phyloP scores from a whole-genome alignment of 1,140 invertebrate genomes.

The Aphaenogaster rudis region DNA sequence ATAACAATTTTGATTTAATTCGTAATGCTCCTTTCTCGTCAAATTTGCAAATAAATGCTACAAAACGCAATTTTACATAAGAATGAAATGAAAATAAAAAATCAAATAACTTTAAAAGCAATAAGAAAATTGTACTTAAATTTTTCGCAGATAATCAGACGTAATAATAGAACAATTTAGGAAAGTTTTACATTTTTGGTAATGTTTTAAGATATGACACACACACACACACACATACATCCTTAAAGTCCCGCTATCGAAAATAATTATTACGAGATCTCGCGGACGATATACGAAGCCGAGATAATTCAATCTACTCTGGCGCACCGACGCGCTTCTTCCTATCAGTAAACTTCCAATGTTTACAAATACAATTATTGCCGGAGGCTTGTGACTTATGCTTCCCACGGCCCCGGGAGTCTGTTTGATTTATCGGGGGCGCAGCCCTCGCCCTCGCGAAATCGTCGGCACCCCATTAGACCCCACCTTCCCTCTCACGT shows the following conservation, averaged over 20 bases:
- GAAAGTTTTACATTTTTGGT: too few relatives aligned
- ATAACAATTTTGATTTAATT: too few relatives aligned
- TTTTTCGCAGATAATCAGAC: too few relatives aligned
- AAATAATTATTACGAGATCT: conserved; percentile 39
- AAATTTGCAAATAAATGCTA: too few relatives aligned
- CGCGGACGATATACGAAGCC: conserved; percentile 3
- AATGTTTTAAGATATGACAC: too few relatives aligned
- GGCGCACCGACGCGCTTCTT: conserved; percentile 55
- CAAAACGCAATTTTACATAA: too few relatives aligned
- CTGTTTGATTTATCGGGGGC: conserved; percentile 79
- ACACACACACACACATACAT: background rate
- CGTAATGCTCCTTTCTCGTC: too few relatives aligned
- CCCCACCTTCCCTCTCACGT: conserved; percentile 73
- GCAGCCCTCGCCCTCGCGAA: conserved; percentile 73
- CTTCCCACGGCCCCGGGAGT: conserved; percentile 77
- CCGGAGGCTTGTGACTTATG: conserved; percentile 77
- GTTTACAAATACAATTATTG: conserved; percentile 81
- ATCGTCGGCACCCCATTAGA: conserved; percentile 73
- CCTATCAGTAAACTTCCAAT: conserved; percentile 74
- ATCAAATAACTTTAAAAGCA: too few relatives aligned
- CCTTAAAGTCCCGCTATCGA: background rate
- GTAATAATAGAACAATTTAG: too few relatives aligned
- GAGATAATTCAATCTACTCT: conserved; percentile 51
- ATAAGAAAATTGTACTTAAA: too few relatives aligned
- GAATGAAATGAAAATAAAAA: too few relatives aligned